A percentile compares a stretch with the other conserved stretches of the same genome.
These are phyloP conservation scores for Ornithorhynchus anatinus DNA, from an alignment of 2,113 vertebrate genomes.

Conservation along the genomic window DNA sequence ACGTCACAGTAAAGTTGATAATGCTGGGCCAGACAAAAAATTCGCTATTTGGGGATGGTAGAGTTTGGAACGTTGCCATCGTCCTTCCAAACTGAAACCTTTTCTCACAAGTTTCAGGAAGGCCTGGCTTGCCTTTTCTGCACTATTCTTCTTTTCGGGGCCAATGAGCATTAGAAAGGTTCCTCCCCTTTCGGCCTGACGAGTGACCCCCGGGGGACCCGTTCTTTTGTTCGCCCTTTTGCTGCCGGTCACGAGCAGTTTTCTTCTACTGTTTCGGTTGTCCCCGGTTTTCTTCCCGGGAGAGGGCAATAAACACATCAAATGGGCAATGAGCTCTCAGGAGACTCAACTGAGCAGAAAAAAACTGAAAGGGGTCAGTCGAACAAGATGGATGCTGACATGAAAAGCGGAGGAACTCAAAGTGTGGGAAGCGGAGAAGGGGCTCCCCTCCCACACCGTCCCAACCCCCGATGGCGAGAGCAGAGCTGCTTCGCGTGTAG, in stretches of 20 bases:
- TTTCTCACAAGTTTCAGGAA: constrained; percentile 13
- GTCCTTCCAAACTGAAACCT: constrained; percentile 11
- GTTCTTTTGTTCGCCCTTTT: not conserved
- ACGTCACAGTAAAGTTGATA: constrained; percentile 69
- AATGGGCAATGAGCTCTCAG: not conserved
- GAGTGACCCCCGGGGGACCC: not conserved
- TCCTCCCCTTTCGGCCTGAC: not conserved
- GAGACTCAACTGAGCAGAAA: not conserved
- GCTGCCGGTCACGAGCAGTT: not conserved
- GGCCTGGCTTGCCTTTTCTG: not conserved
- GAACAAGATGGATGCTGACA: constrained; percentile 12
- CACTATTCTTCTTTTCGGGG: not conserved
- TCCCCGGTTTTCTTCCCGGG: constrained; percentile 12
- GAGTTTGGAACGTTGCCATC: constrained; percentile 3
- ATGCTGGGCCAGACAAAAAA: constrained; percentile 32
- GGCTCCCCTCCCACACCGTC: too few species aligned
- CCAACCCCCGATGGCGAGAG: too few species aligned
- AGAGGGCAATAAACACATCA: constrained; percentile 8
- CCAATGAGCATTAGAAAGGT: not conserved
- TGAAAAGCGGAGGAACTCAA: too few species aligned
- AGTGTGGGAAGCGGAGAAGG: too few species aligned
- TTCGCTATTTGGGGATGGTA: constrained; percentile 20
- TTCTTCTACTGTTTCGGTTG: not conserved
- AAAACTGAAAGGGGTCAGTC: constrained; percentile 6
- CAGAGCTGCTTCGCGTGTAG: too few species aligned